These are phyloP conservation scores for Petrolisthes manimaculis DNA, from an alignment of 2,888 invertebrate genomes.

Conservation along the genomic window DNA sequence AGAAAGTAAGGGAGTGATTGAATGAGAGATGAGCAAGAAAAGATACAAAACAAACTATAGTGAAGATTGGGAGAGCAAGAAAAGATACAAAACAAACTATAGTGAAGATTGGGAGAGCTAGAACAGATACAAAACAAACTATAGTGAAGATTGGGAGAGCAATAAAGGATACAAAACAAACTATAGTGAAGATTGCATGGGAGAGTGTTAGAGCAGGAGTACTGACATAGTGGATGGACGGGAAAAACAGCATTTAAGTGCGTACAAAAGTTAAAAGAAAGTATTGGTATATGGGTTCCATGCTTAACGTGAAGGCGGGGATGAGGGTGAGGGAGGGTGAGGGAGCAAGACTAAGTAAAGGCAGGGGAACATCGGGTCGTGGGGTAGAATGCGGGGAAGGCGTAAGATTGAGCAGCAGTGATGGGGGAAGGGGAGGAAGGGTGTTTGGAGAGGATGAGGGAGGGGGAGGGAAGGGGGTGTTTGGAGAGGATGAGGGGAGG, in stretches of 20 bases:
- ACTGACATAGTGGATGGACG: neutral
- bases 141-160: neutral
- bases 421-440: neutral
- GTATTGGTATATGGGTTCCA: neutral
- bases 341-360: neutral
- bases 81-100: neutral
- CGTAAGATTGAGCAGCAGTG: neutral
- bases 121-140: neutral
- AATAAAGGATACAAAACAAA: neutral
- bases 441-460: neutral
- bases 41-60: neutral
- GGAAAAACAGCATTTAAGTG: too few relatives aligned
- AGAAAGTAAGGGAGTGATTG: neutral
- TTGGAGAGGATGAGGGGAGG: neutral
- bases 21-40: neutral
- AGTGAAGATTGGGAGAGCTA: neutral
- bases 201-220: neutral
- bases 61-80: neutral
- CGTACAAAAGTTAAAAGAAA: neutral
- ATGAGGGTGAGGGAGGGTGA: neutral
- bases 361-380: neutral
- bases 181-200: neutral
- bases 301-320: too few relatives aligned
- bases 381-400: neutral
- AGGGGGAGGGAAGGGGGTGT: too few relatives aligned